Base-by-base conservation (phyloP, 2,888 invertebrate genomes). In the Euphydryas editha region DNA sequence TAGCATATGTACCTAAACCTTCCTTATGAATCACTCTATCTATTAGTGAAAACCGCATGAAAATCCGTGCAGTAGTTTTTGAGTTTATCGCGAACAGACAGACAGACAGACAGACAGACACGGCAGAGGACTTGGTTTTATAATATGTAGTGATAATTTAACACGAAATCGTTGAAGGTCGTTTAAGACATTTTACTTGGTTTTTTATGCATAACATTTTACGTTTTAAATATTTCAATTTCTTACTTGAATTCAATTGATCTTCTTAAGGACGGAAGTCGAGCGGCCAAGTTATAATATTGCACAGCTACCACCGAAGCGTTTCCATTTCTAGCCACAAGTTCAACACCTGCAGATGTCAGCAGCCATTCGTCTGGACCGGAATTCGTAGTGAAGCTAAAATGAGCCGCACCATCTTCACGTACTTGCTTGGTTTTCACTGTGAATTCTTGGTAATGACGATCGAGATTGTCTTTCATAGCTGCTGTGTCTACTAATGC, bases 241-340 rank as follows among this genome's bases (percentile, higher is more conserved):
- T 24, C 94, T 93, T 86, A 95, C 95, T 94, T 94, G 72, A 94
- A 91, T 78, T 95, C 94, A 70, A 94, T 93, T 62, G 88, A 88
- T 71, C 94, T 92, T 59, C 94, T 94, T 63, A 95, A 84, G 0
- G 93, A 93, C 0, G 95, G 95, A 68, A 95, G 85, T 74, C 95
- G 94, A 5, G 93, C 87, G 8, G 94, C 94, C 65, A 96, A 83
- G 75, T 95, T 95, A 75, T 94, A 94, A 80, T 95, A 96, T 72
- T 94, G 90, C 8, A 95, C 92, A 20, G 94, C 93, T 11, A 94
- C 91, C 0, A 91, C 82, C 0, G 90, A 83, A 4, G 82, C 82
- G 42, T 88, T 89, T 2, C 81, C 83, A n/a, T 75, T 80, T 47
- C 81, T 80, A 0, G 81, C 81, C 1, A 80, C 67, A n/a, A 92